Conservation (phyloP, 2,888 invertebrate genomes). For the Linnaemya tessellans region DNA sequence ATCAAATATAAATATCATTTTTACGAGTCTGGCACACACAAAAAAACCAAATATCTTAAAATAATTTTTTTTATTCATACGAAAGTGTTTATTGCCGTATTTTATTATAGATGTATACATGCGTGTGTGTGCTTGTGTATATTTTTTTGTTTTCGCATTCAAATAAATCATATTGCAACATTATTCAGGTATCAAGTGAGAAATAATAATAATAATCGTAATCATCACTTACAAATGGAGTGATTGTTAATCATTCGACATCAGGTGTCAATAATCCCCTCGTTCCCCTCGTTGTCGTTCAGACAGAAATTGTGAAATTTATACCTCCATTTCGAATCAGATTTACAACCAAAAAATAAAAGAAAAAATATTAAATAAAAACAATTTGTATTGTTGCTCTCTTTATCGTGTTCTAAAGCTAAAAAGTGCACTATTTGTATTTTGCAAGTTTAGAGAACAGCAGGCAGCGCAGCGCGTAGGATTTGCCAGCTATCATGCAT, state of each 20-base stretch:
- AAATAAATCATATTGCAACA: conserved; percentile 71
- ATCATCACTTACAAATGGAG: conserved; percentile 54
- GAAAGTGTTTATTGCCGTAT: conserved; percentile 9
- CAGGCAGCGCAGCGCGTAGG: conserved; percentile 13
- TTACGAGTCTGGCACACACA: conserved; percentile 20
- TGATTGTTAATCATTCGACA: conserved; percentile 69
- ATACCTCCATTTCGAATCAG: conserved; percentile 50
- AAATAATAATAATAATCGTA: conserved; percentile 39
- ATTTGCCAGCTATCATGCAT: conserved; percentile 61
- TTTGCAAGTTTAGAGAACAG: conserved; percentile 1
- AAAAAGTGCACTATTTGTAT: conserved; percentile 47
- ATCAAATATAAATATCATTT: conserved; percentile 42
- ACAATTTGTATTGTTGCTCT: conserved; percentile 27
- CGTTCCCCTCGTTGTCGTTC: conserved; percentile 1
- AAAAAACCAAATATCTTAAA: conserved; percentile 33
- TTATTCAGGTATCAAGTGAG: conserved; percentile 70
- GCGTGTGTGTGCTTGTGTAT: no score
- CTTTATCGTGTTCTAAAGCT: conserved; percentile 23
- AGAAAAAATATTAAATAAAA: conserved; percentile 16
- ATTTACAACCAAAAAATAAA: conserved; percentile 33
- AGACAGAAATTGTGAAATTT: conserved; percentile 51
- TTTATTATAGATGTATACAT: background rate
- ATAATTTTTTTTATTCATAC: background rate
- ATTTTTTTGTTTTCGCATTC: background rate
- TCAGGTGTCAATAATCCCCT: conserved; percentile 72